phyloP scores from a whole-genome alignment of 2,113 vertebrate species.

The Oncorhynchus gorbuscha region DNA sequence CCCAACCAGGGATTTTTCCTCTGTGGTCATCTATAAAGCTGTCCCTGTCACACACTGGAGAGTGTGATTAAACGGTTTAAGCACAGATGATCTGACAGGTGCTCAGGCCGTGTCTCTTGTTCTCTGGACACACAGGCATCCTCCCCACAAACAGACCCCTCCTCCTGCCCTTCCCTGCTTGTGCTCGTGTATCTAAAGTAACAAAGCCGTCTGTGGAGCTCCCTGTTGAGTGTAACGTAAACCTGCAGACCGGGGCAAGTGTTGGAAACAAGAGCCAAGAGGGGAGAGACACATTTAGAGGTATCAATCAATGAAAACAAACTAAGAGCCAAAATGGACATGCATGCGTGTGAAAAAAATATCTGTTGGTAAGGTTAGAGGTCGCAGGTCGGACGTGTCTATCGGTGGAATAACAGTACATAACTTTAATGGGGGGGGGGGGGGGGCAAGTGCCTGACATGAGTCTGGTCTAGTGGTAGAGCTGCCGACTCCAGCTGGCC shows the following conservation, averaged over 20 bases:
- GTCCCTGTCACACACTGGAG: constrained; percentile 46
- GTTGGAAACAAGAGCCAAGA: neutral
- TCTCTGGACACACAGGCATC: constrained; percentile 12
- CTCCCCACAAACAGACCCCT: no score
- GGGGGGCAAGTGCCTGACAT: no score
- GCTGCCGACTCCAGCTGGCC: no score
- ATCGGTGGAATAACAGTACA: no score
- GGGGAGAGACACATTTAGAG: constrained; percentile 37
- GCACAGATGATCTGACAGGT: constrained; percentile 77
- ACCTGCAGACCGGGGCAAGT: constrained; percentile 22
- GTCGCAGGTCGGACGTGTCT: neutral
- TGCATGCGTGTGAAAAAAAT: neutral
- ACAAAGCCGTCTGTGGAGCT: constrained; percentile 49
- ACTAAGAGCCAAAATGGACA: neutral
- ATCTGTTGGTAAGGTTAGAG: neutral
- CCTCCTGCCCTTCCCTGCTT: no score
- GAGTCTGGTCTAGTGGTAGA: no score
- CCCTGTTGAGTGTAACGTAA: constrained; percentile 45
- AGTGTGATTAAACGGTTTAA: constrained; percentile 69
- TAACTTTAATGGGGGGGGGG: no score
- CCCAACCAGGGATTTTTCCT: constrained; percentile 34
- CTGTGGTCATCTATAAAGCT: constrained; percentile 42
- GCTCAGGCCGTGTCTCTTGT: constrained; percentile 58
- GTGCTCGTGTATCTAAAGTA: constrained; percentile 62
- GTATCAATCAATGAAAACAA: constrained; percentile 17